These are phyloP conservation scores for Rugalucina vietnamica DNA, from an alignment of 2,888 invertebrate species.

Conservation along the genomic window DNA sequence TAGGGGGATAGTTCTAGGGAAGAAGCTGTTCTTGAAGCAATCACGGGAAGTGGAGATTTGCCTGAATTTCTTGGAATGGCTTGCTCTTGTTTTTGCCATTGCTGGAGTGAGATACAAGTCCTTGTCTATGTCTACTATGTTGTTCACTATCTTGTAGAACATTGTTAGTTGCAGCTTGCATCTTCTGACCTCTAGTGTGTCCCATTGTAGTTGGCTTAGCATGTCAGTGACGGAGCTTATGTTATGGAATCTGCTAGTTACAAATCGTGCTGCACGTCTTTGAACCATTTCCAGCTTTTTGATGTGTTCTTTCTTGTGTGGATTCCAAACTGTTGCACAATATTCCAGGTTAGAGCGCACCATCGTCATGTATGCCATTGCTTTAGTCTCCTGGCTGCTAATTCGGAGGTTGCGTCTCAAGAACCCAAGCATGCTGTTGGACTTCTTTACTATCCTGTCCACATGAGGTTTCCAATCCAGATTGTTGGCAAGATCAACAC, in stretches of 20 bases:
- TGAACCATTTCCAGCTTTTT: conserved; percentile 16
- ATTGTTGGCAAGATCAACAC: too few relatives aligned
- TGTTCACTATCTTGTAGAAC: neutral
- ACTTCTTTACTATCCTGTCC: too few relatives aligned
- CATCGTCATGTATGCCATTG: too few relatives aligned
- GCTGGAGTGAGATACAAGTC: neutral
- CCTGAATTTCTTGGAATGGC: neutral
- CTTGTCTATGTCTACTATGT: neutral
- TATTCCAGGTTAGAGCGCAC: conserved; percentile 9
- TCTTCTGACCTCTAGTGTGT: neutral
- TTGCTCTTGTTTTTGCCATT: neutral
- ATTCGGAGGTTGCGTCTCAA: too few relatives aligned
- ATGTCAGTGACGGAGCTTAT: conserved; percentile 24
- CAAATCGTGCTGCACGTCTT: conserved; percentile 15
- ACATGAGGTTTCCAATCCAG: too few relatives aligned
- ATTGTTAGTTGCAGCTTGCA: neutral
- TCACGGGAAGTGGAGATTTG: neutral
- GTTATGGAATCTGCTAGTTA: conserved; percentile 17
- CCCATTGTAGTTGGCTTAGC: neutral
- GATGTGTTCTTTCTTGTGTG: neutral
- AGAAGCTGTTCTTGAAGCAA: neutral
- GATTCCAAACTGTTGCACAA: neutral
- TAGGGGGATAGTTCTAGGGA: neutral
- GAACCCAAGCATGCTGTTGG: too few relatives aligned
- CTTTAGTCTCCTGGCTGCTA: too few relatives aligned